A percentile compares a stretch with the other conserved stretches of the same genome.
These are phyloP conservation scores for Sula dactylatra DNA, from an alignment of 2,113 vertebrate genomes.

Conservation along the genomic window DNA sequence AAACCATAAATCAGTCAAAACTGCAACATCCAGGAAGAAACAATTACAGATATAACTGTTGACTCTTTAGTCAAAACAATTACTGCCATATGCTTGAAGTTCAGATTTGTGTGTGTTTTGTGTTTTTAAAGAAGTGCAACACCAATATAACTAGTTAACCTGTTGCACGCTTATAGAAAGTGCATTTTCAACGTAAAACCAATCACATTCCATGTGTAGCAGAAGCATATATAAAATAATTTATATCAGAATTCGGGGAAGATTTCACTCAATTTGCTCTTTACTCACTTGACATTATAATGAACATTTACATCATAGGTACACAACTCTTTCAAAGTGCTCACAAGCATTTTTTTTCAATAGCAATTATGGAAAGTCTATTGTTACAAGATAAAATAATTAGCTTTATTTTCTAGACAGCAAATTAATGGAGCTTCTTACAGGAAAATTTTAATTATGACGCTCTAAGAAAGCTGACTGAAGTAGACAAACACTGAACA, in stretches of 20 bases:
- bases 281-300: background rate
- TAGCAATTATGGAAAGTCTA: background rate
- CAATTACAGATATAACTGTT: slow-evolving; percentile 25
- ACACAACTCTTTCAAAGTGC: background rate
- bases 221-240: background rate
- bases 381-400: background rate
- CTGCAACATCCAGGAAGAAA: slow-evolving; percentile 16
- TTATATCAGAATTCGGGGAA: background rate
- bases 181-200: background rate
- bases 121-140: background rate
- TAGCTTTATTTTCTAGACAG: background rate
- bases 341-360: background rate
- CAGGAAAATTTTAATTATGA: background rate
- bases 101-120: background rate
- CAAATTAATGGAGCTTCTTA: background rate
- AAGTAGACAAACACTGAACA: background rate
- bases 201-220: background rate
- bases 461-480: background rate
- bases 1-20: slow-evolving; percentile 50
- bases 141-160: background rate
- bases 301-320: background rate
- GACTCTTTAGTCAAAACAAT: slow-evolving; percentile 16
- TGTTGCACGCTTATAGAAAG: background rate
- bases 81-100: slow-evolving; percentile 19
- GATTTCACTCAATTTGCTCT: background rate